Conservation (phyloP, 2,888 invertebrate species). For the Conops quadrifasciatus region DNA sequence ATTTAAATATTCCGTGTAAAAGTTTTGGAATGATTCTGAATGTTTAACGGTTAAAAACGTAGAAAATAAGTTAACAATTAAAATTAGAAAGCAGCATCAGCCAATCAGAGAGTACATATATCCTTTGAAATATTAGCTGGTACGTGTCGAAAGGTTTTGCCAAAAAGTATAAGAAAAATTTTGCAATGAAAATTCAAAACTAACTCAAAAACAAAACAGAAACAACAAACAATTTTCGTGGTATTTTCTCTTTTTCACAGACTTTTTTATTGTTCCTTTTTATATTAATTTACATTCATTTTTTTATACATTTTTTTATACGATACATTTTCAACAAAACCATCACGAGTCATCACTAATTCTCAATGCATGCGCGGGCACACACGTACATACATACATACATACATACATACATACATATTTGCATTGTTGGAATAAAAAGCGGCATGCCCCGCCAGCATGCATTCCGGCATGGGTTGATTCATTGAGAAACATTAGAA, state of each 20-base stretch:
- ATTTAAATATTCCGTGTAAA: too few species aligned
- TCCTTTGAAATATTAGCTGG: too few species aligned
- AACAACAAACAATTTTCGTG: too few species aligned
- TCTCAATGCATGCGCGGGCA: neutral
- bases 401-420: neutral
- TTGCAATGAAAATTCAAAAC: too few species aligned
- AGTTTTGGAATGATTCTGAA: too few species aligned
- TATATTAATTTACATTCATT: neutral
- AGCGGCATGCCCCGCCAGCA: neutral
- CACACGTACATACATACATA: neutral
- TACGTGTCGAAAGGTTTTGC: too few species aligned
- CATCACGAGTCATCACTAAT: neutral
- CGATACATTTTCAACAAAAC: neutral
- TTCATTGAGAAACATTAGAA: constrained; percentile 3
- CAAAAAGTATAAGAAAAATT: too few species aligned
- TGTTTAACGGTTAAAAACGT: too few species aligned
- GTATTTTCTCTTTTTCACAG: neutral
- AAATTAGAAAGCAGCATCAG: too few species aligned
- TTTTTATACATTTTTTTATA: neutral
- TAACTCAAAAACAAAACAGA: too few species aligned
- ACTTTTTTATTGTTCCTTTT: neutral
- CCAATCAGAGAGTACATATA: too few species aligned
- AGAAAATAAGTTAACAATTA: too few species aligned
- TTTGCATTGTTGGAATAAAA: neutral
- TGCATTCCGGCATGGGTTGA: neutral